Percentiles rank a stretch among this genome's conserved stretches.
phyloP scores from a whole-genome alignment of 1,140 invertebrate genomes.

The Saccostrea echinata region DNA sequence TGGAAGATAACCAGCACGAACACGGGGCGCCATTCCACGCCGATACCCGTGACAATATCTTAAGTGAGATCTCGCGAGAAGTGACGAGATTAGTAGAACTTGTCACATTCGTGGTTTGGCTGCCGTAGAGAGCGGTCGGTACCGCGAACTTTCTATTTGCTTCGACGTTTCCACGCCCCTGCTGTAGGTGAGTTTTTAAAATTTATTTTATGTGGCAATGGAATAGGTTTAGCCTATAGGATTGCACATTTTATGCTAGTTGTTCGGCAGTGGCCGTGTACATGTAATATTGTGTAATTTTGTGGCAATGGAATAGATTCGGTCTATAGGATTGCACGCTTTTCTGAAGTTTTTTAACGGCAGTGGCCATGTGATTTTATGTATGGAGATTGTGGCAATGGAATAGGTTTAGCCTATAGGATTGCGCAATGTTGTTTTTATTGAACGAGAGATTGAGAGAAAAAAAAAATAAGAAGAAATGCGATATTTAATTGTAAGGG shows the following conservation, averaged over 20 bases:
- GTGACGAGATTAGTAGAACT: conserved; percentile 15
- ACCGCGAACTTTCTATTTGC: too few relatives aligned
- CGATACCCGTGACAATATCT: neutral
- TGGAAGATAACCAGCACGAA: too few relatives aligned
- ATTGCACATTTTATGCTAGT: neutral
- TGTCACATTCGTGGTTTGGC: conserved; percentile 1
- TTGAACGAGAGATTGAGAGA: neutral
- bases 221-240: neutral
- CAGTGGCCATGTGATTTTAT: neutral
- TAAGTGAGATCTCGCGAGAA: neutral
- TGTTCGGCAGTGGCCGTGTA: neutral
- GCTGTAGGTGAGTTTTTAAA: neutral
- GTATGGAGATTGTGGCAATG: neutral
- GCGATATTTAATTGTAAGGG: too few relatives aligned
- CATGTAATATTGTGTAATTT: neutral
- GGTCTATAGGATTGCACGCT: neutral
- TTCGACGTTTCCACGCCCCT: too few relatives aligned
- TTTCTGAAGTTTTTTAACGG: neutral
- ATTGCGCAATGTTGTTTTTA: neutral
- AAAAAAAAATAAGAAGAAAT: too few relatives aligned
- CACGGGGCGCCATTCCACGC: too few relatives aligned
- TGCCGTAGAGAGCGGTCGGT: neutral
- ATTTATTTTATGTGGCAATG: neutral
- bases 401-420: neutral
- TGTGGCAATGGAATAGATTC: neutral